These are phyloP conservation scores for Zonitis immaculata DNA, from an alignment of 2,888 invertebrate species.

Conservation along the genomic window DNA sequence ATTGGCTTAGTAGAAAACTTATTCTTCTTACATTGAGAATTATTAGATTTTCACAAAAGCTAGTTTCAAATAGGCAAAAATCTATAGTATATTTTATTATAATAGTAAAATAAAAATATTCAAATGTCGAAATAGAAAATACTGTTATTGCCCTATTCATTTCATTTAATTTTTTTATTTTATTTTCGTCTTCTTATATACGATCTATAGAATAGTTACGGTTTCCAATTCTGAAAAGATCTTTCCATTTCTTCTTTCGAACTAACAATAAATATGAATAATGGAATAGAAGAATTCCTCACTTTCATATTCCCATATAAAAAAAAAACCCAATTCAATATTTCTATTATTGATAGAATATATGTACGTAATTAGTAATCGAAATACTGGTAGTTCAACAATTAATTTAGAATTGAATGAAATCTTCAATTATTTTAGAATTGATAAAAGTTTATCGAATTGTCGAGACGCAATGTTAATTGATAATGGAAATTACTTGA, in stretches of 20 bases:
- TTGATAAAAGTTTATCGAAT: too few relatives aligned
- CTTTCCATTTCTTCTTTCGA: too few relatives aligned
- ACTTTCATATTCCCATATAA: not conserved
- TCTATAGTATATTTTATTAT: not conserved
- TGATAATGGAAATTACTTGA: too few relatives aligned
- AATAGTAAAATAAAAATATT: not conserved
- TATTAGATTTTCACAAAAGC: not conserved
- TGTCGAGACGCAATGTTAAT: too few relatives aligned
- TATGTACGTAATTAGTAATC: too few relatives aligned
- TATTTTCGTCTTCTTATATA: not conserved
- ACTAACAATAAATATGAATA: not conserved
- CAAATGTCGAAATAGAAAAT: not conserved
- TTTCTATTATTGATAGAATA: too few relatives aligned
- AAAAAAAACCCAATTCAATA: too few relatives aligned
- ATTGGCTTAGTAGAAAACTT: too few relatives aligned
- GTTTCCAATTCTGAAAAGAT: not conserved
- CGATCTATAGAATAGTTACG: not conserved
- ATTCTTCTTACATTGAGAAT: not conserved
- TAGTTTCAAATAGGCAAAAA: not conserved
- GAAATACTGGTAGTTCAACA: too few relatives aligned
- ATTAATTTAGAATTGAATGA: too few relatives aligned
- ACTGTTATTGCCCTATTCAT: not conserved
- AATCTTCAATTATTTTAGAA: too few relatives aligned
- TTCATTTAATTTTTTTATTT: too few relatives aligned
- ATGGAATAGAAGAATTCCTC: not conserved